Conservation (phyloP, 2,113 vertebrate species). For the Cygnus buccinator region DNA sequence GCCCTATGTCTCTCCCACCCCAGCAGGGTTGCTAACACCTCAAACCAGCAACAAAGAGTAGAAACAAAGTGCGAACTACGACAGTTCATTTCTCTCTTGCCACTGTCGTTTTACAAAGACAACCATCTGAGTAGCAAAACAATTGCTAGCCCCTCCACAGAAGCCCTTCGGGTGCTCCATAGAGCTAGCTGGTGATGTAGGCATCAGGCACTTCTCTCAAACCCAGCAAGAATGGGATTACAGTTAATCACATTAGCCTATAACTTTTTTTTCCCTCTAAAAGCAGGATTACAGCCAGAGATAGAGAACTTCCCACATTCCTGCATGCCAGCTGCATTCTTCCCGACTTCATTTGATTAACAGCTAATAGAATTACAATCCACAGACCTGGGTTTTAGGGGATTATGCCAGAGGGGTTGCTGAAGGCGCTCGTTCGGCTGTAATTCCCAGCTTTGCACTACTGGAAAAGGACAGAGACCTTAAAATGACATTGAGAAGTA, state of each 20-base stretch:
- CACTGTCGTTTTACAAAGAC: background rate
- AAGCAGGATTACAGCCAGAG: conserved; percentile 46
- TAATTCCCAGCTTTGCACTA: background rate
- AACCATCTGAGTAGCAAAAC: background rate
- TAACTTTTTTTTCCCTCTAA: conserved; percentile 34
- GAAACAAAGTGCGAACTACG: background rate
- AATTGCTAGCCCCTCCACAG: background rate
- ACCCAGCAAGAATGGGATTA: conserved; percentile 57
- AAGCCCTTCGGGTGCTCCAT: background rate
- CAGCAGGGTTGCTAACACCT: rapidly evolving
- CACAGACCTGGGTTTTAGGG: conserved; percentile 48
- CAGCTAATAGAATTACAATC: conserved; percentile 60
- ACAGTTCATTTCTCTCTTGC: background rate
- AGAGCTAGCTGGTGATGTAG: background rate
- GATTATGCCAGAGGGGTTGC: conserved; percentile 41
- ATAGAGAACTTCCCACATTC: conserved; percentile 49
- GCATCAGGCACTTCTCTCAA: conserved; percentile 36
- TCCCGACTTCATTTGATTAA: conserved; percentile 23
- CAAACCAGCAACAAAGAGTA: background rate
- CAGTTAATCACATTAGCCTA: conserved; percentile 53
- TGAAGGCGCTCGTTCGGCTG: background rate
- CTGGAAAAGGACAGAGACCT: background rate
- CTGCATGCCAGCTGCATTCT: conserved; percentile 42
- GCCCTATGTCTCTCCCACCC: background rate
- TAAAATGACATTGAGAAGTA: conserved; percentile 30